Evolutionary conservation across 2,888 invertebrate species (phyloP), one percentile per base, ranked within the genome.

Genomic region (Calameuta pallipes): DNA sequence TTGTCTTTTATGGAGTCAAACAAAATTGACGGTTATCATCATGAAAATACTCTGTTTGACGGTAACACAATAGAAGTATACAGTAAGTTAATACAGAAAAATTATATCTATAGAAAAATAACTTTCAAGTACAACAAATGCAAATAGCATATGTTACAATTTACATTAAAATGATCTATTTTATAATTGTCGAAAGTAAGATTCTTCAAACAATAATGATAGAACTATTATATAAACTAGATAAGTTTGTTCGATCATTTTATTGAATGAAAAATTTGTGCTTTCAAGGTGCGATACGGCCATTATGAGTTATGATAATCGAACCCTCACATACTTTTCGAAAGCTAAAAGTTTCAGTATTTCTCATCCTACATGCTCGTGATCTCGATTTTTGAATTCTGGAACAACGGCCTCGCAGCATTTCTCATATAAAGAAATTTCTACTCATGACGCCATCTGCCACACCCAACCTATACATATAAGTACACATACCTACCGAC

Each of bases 391-490:
- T 76, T 81, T 13, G 76, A 56, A 41, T 56, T 69, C 69, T 71
- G 35, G 68, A 36, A 76, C 37, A 69, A 76, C 74, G 78, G n/a
- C n/a, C 77, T 76, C 78, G 75, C 69, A 75, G 74, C 69, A 79
- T 79, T 80, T 56, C 78, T 83, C 83, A 74, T 80, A 77, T 80
- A 75, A 80, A 82, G 80, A 83, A 81, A 82, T 82, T 83, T 82
- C 81, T 83, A 83, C 80, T 80, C 83, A 83, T 81, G 83, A 81
- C 78, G 81, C 78, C 82, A 78, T 81, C 76, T 78, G 83, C 79
- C 78, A 80, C 78, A 80, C 78, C 77, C 75, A 56, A 71, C 71
- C 71, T 71, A n/a, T n/a, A n/a, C n/a, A 71, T 37, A 35, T 74
- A 76, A 31, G 35, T 33, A n/a, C 36, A 68, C 36, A 78, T 36